Percentiles rank a stretch among this genome's conserved stretches.
Evolutionary conservation across 2,113 vertebrate species (phyloP).

Genomic region (Burhinus bistriatus): DNA sequence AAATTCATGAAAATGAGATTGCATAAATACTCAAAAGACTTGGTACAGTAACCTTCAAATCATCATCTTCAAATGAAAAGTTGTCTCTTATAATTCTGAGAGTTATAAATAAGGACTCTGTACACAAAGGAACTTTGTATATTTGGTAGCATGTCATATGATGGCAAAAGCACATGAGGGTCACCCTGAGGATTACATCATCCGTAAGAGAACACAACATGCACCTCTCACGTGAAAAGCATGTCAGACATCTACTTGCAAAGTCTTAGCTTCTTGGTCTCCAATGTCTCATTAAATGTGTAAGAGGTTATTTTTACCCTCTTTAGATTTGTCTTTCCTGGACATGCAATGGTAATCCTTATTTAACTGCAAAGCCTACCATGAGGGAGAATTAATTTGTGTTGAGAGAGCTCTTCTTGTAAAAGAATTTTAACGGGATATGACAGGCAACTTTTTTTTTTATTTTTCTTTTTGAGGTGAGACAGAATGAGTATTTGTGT

Average conservation of each 20-base stretch:
- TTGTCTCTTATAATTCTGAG: background rate
- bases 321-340: conserved; percentile 8
- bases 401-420: background rate
- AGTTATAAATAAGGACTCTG: background rate
- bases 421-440: background rate
- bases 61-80: background rate
- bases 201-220: background rate
- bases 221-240: background rate
- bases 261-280: background rate
- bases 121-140: conserved; percentile 46
- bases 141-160: background rate
- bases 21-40: background rate
- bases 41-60: background rate
- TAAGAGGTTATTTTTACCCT: background rate
- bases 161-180: conserved; percentile 48
- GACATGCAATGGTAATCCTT: background rate
- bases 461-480: background rate
- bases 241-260: background rate
- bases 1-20: background rate
- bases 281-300: background rate
- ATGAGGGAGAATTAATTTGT: background rate
- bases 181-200: conserved; percentile 27
- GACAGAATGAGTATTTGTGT: background rate
- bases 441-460: background rate
- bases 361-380: background rate